These are phyloP conservation scores for Araneus ventricosus DNA, from an alignment of 1,140 invertebrate species.

Conservation along the genomic window DNA sequence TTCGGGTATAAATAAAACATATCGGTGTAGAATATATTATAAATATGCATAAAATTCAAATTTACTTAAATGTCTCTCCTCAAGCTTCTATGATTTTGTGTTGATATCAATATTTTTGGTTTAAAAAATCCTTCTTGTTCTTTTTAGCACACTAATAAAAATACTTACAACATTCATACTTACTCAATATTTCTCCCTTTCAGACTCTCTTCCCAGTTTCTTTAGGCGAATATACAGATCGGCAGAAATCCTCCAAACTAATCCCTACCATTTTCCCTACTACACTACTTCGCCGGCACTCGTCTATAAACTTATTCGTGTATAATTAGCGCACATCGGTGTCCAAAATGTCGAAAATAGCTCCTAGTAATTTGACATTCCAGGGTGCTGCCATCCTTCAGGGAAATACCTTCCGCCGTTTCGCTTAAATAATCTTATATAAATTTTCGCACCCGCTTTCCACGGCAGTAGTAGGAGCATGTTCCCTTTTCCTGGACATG, in stretches of 20 bases:
- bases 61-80: too few species aligned
- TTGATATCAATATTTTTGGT: too few species aligned
- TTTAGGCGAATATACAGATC: background rate
- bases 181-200: too few species aligned
- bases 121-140: too few species aligned
- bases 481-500: conserved; percentile 19
- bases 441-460: background rate
- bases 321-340: background rate
- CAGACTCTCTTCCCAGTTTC: too few species aligned
- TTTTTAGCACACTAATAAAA: too few species aligned
- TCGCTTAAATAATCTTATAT: conserved; percentile 30
- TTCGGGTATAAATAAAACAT: too few species aligned
- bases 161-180: too few species aligned
- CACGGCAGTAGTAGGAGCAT: background rate
- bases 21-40: too few species aligned
- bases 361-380: background rate
- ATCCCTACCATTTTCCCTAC: background rate
- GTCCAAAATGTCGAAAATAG: background rate
- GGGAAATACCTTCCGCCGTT: background rate
- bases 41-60: too few species aligned
- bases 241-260: background rate
- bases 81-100: too few species aligned
- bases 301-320: background rate
- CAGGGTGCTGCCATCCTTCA: background rate
- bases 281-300: too few species aligned